Evolutionary conservation across 2,113 vertebrate genomes (phyloP).

Genomic region (Eptatretus burgeri): DNA sequence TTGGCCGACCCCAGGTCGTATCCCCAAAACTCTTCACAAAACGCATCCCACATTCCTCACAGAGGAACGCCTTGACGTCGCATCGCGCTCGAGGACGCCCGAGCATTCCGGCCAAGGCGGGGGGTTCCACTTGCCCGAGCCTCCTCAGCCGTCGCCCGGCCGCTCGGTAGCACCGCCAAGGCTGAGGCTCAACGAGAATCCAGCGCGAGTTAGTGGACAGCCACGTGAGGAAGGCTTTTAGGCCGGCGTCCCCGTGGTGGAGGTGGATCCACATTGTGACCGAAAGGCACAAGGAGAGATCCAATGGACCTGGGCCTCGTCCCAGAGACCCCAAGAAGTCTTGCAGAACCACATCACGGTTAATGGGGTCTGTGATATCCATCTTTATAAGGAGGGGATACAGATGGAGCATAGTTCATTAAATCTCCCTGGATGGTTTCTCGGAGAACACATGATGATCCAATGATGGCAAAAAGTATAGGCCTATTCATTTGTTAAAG

Average conservation of each 20-base stretch:
- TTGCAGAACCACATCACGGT: constrained; percentile 16
- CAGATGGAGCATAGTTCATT: no score
- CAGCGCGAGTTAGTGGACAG: constrained; percentile 29
- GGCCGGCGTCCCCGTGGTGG: constrained; percentile 40
- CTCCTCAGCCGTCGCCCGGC: constrained; percentile 50
- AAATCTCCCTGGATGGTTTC: no score
- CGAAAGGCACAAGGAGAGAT: constrained; percentile 47
- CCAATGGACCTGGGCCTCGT: constrained; percentile 19
- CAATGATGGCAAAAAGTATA: no score
- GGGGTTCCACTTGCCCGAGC: constrained; percentile 38
- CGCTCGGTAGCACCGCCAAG: constrained; percentile 63
- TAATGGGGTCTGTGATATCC: constrained; percentile 29
- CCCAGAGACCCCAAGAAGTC: constrained; percentile 24
- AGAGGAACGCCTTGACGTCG: constrained; percentile 29
- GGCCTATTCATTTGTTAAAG: no score
- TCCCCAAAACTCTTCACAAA: constrained; percentile 38
- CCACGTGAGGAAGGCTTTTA: constrained; percentile 28
- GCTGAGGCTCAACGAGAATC: constrained; percentile 55
- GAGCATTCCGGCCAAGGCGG: constrained; percentile 37
- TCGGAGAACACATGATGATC: no score
- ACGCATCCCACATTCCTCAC: constrained; percentile 30
- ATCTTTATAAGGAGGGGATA: constrained; percentile 14
- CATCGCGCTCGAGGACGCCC: constrained; percentile 32
- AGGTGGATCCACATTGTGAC: constrained; percentile 92
- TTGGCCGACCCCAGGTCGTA: constrained; percentile 44